Conservation (phyloP, 2,113 vertebrate genomes). For the Engystomops pustulosus region DNA sequence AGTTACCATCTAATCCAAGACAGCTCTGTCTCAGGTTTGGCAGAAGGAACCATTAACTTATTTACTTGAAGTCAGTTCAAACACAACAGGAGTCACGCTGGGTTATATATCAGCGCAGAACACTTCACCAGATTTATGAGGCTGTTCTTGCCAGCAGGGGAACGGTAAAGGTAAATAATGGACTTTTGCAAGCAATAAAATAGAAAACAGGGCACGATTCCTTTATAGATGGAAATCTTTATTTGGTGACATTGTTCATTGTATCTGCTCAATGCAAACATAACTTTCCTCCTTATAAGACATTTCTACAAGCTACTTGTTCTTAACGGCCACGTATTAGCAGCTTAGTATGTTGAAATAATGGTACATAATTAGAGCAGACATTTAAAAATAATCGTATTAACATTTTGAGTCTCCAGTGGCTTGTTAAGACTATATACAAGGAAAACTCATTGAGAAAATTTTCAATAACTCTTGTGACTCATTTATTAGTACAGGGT, state of each 20-base stretch:
- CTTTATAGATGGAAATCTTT: slow-evolving; percentile 74
- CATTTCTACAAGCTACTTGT: slow-evolving; percentile 27
- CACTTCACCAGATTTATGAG: slow-evolving; percentile 72
- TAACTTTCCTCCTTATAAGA: slow-evolving; percentile 21
- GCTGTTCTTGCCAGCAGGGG: slow-evolving; percentile 67
- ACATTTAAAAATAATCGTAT: slow-evolving; percentile 30
- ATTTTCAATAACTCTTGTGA: background rate
- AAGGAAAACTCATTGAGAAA: background rate
- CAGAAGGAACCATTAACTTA: slow-evolving; percentile 50
- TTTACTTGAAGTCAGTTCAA: slow-evolving; percentile 58
- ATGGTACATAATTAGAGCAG: slow-evolving; percentile 17
- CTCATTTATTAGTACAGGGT: background rate
- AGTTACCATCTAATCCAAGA: background rate
- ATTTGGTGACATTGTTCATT: slow-evolving; percentile 52
- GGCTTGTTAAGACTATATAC: slow-evolving; percentile 7
- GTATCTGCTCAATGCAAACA: slow-evolving; percentile 5
- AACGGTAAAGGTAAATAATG: slow-evolving; percentile 74
- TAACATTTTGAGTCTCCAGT: background rate
- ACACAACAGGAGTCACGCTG: slow-evolving; percentile 61
- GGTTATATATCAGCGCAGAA: slow-evolving; percentile 68
- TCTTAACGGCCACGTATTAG: slow-evolving; percentile 12
- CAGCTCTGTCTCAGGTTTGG: background rate
- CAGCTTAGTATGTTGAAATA: background rate
- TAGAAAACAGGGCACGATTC: slow-evolving; percentile 72
- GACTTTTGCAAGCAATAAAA: slow-evolving; percentile 76